Evolutionary conservation across 2,113 vertebrate species (phyloP), one percentile per base, ranked within the genome.

Genomic region (Nannobrachium achirus): DNA sequence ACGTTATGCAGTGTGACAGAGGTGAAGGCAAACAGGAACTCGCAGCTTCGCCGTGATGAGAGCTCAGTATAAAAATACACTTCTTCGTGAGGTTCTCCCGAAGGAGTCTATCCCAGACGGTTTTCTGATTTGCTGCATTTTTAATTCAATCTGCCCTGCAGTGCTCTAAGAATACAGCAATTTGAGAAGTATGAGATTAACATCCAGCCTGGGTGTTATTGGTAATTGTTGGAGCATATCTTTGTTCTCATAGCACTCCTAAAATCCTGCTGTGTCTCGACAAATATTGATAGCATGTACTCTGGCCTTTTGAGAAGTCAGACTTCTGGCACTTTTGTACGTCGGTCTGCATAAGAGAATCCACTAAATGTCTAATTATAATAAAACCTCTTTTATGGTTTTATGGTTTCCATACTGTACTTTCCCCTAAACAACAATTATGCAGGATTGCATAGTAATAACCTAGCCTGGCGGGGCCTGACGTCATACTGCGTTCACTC

Each of bases 11-110:
- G 53, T 52, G 68, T 18, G 63, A 52, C 66, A 33, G 44, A 69
- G 69, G 53, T 57, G 53, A 66, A 33, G 57, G 20, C 58, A 75
- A 66, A 58, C 73, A 45, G 25, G 58, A 75, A 65, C 73, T 57
- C 76, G 73, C 41, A 14, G 16, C 67, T 74, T 69, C 33, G 58
- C 57, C 19, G 40, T 63, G 3, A 40, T 0, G 14, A 15, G 15
- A 14, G 11, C 5, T 50, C 15, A 8, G 45, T 20, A 8, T 1
- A 16, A 59, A 69, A 79, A 49, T 18, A 44, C 7, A 76, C 58
- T 63, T 6, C 58, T 63, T 6, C 6, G 15, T 46, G 66, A 63
- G 62, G 41, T 33, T 16, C 25, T 50, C 25, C 25, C 25, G 6
- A 33, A 33, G 25, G 25, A 33, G 25, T 33, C 25, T 33, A 40